phyloP scores from a whole-genome alignment of 2,888 invertebrate genomes.

The Drosophila meridionalis region DNA sequence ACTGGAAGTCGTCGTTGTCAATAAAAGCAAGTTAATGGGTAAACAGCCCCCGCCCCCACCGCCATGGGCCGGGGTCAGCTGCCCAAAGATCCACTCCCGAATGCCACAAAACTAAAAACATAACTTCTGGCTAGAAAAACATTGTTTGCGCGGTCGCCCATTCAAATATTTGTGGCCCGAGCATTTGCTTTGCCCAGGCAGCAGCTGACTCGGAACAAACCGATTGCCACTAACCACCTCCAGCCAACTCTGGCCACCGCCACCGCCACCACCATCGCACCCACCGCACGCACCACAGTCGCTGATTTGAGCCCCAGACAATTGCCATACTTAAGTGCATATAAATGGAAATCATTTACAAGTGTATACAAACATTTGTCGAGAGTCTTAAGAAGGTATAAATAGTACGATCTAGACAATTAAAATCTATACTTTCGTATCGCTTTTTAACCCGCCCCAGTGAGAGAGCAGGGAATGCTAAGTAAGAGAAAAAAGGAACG shows the following conservation, averaged over 20 bases:
- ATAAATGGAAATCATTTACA: constrained; percentile 38
- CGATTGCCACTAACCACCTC: constrained; percentile 30
- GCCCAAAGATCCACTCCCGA: constrained; percentile 19
- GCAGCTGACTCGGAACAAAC: constrained; percentile 57
- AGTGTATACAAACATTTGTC: constrained; percentile 23
- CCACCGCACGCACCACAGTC: constrained; percentile 4
- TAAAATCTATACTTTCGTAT: neutral
- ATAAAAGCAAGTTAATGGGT: constrained; percentile 71
- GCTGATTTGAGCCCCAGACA: constrained; percentile 16
- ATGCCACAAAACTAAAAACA: constrained; percentile 75
- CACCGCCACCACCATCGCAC: neutral
- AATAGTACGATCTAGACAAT: constrained; percentile 1
- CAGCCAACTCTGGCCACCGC: neutral
- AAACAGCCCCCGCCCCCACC: constrained; percentile 44
- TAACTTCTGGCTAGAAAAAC: constrained; percentile 65
- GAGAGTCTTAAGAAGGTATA: constrained; percentile 2
- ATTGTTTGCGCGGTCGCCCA: constrained; percentile 66
- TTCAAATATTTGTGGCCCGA: constrained; percentile 71
- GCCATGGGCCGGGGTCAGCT: constrained; percentile 9
- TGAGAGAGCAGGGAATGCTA: neutral
- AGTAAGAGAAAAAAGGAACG: neutral
- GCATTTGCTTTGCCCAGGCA: constrained; percentile 43
- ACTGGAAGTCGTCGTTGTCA: constrained; percentile 72
- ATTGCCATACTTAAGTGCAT: constrained; percentile 24
- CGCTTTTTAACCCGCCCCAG: neutral